Base-by-base conservation (phyloP, 1,140 invertebrate species). In the Diachasmimorpha longicaudata region DNA sequence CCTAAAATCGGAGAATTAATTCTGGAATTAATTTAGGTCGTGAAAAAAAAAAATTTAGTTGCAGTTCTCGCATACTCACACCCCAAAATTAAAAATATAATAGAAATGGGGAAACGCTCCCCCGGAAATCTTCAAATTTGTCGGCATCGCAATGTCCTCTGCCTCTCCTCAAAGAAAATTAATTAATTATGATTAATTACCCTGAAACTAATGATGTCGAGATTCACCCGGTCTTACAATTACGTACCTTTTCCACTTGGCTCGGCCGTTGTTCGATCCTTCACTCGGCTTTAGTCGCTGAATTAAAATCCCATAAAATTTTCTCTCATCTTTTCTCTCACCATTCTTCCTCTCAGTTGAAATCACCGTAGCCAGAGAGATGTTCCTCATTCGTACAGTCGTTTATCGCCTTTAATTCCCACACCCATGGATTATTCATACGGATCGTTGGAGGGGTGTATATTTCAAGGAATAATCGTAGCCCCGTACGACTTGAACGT, bases 321-420 rank as follows among this genome's bases (percentile, higher is more conserved):
- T 52, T 39, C 66, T 68, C 25, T 66, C 25, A 31, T 66, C 58
- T 66, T 66, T 66, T 13, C 25, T 3, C 23, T 11, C 10, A 4
- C 31, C 25, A 66, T 52, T 52, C 16, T 16, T 16, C 48, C 46
- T 70, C 23, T 4, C 5, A 25, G 44, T 39, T 11, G 58, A 48
- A 25, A 52, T 36, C n/a, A 39, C 44, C 44, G n/a, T 14, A 46
- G 2, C n/a, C n/a, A 31, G 69, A 31, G 46, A 63, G 25, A 23
- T 21, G 25, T 52, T 13, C n/a, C 25, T 16, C 16, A 69, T 39
- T 46, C 70, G 74, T 44, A 63, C 68, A 76, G 79, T 79, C 85
- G 85, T 85, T 85, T 85, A 86, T 86, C 84, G 84, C 85, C 84
- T 86, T 85, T 86, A 86, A 86, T 86, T 86, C 85, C 82, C 85